Evolutionary conservation across 2,888 invertebrate species (phyloP).

Genomic region (Caenorhabditis plicata): DNA sequence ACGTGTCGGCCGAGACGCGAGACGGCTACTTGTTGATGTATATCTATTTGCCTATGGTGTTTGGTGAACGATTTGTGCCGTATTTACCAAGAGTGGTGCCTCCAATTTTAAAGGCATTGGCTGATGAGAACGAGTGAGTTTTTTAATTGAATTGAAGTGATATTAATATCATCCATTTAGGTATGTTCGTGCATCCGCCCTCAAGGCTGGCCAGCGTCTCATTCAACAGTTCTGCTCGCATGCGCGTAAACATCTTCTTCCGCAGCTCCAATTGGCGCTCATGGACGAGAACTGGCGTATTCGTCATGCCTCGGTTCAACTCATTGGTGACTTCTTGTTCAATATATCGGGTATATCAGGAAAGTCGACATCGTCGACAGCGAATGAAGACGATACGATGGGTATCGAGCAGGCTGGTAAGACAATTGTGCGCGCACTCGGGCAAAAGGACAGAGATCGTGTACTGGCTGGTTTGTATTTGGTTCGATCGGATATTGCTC

Average conservation of each 20-base stretch:
- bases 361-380: slow-evolving; percentile 98
- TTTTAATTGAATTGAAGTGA: neutral
- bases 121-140: slow-evolving; percentile 86
- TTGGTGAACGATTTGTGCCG: slow-evolving; percentile 89
- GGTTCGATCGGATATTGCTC: slow-evolving; percentile 94
- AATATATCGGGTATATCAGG: slow-evolving; percentile 93
- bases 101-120: slow-evolving; percentile 91
- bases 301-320: slow-evolving; percentile 85
- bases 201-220: slow-evolving; percentile 93
- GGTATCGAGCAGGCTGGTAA: slow-evolving; percentile 93
- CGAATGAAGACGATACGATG: slow-evolving; percentile 95
- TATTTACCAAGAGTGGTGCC: slow-evolving; percentile 96
- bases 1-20: slow-evolving; percentile 80
- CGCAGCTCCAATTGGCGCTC: slow-evolving; percentile 87
- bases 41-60: slow-evolving; percentile 96
- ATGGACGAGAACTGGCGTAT: slow-evolving; percentile 99
- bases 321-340: slow-evolving; percentile 91
- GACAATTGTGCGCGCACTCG: slow-evolving; percentile 85
- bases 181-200: slow-evolving; percentile 93
- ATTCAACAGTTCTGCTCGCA: slow-evolving; percentile 89
- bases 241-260: slow-evolving; percentile 75
- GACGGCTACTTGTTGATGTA: slow-evolving; percentile 99
- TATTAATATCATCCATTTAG: slow-evolving; percentile 10
- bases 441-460: slow-evolving; percentile 84
- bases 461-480: slow-evolving; percentile 93